A percentile compares a stretch with the other conserved stretches of the same genome.
These are phyloP conservation scores for Chaunax sp. DNA, from an alignment of 2,797 vertebrate genomes.

Conservation along the genomic window DNA sequence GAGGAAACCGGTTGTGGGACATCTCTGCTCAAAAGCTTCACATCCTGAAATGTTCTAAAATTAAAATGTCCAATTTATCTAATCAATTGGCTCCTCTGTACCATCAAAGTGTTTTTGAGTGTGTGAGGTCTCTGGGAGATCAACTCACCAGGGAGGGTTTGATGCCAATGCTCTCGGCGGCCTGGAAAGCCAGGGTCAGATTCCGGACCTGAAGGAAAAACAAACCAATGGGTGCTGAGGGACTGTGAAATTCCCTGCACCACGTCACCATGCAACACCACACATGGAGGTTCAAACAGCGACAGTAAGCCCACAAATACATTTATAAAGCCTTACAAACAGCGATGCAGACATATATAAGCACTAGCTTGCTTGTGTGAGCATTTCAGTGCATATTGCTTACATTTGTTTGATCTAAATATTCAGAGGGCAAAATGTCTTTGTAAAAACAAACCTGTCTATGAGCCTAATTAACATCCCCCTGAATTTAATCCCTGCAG, in stretches of 20 bases:
- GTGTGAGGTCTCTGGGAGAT: conserved; percentile 37
- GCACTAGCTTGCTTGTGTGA: conserved; percentile 40
- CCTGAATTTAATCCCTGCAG: background rate
- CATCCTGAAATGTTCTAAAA: conserved; percentile 17
- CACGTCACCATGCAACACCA: conserved; percentile 12
- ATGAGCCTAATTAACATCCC: background rate
- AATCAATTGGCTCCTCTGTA: conserved; percentile 20
- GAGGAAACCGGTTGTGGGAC: no score
- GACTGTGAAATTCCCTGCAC: background rate
- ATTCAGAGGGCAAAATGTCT: background rate
- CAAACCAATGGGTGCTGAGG: conserved; percentile 39
- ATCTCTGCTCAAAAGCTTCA: conserved; percentile 13
- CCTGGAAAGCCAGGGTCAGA: conserved; percentile 95
- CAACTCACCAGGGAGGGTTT: conserved; percentile 94
- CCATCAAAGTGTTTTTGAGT: conserved; percentile 19
- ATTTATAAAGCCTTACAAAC: conserved; percentile 24
- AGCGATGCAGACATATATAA: background rate
- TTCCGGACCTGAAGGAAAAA: conserved; percentile 88
- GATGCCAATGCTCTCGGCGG: conserved; percentile 96
- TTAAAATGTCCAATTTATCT: conserved; percentile 29
- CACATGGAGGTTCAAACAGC: conserved; percentile 35
- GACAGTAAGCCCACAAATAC: conserved; percentile 37
- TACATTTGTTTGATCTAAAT: conserved; percentile 36
- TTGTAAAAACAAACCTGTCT: conserved; percentile 12
- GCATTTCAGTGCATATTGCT: conserved; percentile 5